Percentiles rank a stretch among this genome's conserved stretches.
Conservation (phyloP, 2,113 vertebrate species). For the rat (Rattus norvegicus) region GRCr8 NC_086022.1:106635001-106635500, state of each 20-base stretch:
- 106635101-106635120: neutral
- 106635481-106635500: slow-evolving; percentile 95
- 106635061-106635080: neutral
- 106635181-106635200: slow-evolving; percentile 90
- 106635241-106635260: slow-evolving; percentile 97
- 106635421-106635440: neutral
- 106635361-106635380: neutral
- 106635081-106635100: neutral
- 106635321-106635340: neutral
- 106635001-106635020: too few relatives aligned
- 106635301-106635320: neutral
- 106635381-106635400: neutral
- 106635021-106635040: neutral
- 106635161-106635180: neutral
- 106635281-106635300: slow-evolving; percentile 79
- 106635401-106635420: neutral
- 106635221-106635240: slow-evolving; percentile 97
- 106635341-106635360: neutral
- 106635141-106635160: neutral
- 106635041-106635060: neutral
- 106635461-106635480: slow-evolving; percentile 95
- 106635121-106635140: neutral
- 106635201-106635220: slow-evolving; percentile 96
- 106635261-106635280: slow-evolving; percentile 98
- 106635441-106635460: slow-evolving; percentile 92